Conservation (phyloP, 1,140 invertebrate genomes). For the Sitodiplosis mosellana region DNA sequence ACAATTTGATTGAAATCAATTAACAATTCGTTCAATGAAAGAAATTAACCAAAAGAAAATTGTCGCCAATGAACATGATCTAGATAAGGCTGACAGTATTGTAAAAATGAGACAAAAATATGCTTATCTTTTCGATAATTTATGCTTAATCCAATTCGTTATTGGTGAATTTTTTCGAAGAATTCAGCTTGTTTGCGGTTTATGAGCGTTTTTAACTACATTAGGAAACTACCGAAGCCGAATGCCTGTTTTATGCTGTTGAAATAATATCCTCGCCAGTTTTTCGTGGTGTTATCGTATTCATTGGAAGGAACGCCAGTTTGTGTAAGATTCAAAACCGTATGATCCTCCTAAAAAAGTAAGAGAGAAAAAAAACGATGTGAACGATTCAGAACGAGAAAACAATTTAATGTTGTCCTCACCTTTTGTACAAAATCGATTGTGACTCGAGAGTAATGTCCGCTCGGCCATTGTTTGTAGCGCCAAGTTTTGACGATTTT, state of each 20-base stretch:
- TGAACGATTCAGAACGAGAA: background rate
- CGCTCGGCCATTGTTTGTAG: slow-evolving; percentile 83
- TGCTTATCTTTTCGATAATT: no score
- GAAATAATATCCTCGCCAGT: slow-evolving; percentile 88
- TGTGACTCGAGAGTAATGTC: slow-evolving; percentile 77
- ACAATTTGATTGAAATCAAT: no score
- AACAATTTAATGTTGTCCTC: background rate
- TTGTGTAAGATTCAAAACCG: slow-evolving; percentile 61
- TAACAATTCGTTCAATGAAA: no score
- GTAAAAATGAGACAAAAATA: no score
- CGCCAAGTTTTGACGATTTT: slow-evolving; percentile 89
- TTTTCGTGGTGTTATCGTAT: slow-evolving; percentile 60
- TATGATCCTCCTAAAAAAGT: slow-evolving; percentile 53
- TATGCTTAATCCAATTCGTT: no score
- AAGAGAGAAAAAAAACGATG: no score
- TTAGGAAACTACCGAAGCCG: slow-evolving; percentile 61
- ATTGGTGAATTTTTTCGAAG: no score
- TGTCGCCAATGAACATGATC: no score
- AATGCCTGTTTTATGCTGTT: slow-evolving; percentile 81
- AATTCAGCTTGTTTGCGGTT: no score
- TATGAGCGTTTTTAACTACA: background rate
- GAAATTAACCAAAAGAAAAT: no score
- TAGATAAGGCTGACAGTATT: no score
- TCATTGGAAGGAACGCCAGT: slow-evolving; percentile 60
- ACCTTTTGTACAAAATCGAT: slow-evolving; percentile 69